These are phyloP conservation scores for Amiota communis DNA, from an alignment of 2,888 invertebrate species.

Conservation along the genomic window DNA sequence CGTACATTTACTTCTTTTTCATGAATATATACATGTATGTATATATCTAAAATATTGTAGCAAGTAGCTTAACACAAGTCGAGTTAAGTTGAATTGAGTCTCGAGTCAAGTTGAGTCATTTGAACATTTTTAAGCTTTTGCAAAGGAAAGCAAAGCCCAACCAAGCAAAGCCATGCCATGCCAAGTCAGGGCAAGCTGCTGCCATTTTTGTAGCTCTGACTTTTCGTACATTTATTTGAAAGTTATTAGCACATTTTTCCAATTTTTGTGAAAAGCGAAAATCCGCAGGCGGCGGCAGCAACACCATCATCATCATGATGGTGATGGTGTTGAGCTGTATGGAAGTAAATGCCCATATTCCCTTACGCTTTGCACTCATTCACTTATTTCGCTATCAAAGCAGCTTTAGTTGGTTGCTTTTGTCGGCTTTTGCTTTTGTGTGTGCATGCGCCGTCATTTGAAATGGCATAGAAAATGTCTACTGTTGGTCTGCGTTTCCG, in stretches of 20 bases:
- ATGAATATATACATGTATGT: too few species aligned
- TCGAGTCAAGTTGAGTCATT: neutral
- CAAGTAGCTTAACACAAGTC: slow-evolving; percentile 35
- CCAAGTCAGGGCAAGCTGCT: slow-evolving; percentile 39
- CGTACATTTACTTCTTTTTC: too few species aligned
- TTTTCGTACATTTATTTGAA: slow-evolving; percentile 47
- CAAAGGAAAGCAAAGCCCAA: too few species aligned
- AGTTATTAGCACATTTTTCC: slow-evolving; percentile 52
- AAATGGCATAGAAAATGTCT: slow-evolving; percentile 47
- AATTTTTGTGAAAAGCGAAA: slow-evolving; percentile 34
- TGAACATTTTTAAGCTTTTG: slow-evolving; percentile 42
- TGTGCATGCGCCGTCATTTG: slow-evolving; percentile 46
- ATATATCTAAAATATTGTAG: slow-evolving; percentile 2
- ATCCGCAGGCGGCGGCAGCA: slow-evolving; percentile 10
- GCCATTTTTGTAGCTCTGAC: slow-evolving; percentile 15
- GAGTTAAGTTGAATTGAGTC: neutral
- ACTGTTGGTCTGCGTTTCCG: slow-evolving; percentile 44
- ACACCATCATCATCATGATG: neutral
- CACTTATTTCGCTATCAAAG: slow-evolving; percentile 9
- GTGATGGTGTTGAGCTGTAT: neutral
- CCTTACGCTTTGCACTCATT: neutral
- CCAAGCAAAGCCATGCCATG: too few species aligned
- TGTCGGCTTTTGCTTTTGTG: slow-evolving; percentile 20
- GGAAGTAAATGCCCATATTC: neutral
- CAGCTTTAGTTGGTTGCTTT: slow-evolving; percentile 16